Evolutionary conservation across 2,888 invertebrate genomes (phyloP).

Genomic region (Cecidostiba fungosa): DNA sequence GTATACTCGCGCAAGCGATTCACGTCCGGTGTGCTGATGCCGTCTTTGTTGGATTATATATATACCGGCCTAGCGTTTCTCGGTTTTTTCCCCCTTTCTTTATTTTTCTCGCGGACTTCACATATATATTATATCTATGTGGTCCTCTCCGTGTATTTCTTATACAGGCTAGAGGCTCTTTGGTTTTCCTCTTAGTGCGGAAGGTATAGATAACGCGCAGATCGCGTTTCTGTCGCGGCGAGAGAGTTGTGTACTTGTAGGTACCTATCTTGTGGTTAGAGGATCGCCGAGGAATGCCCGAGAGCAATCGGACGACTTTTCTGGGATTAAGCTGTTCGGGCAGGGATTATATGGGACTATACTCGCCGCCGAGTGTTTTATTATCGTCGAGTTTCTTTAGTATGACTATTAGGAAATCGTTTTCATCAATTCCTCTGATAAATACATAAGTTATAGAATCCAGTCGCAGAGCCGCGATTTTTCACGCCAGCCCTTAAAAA

Average conservation of each 20-base stretch:
- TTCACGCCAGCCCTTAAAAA: not conserved
- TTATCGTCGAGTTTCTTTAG: not conserved
- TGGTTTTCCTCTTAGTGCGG: not conserved
- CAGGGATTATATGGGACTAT: not conserved
- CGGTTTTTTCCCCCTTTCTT: not conserved
- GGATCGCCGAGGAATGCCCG: not conserved
- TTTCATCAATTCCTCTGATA: no score
- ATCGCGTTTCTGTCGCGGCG: not conserved
- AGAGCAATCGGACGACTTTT: not conserved
- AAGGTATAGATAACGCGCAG: constrained; percentile 4
- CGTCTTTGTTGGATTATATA: constrained; percentile 27
- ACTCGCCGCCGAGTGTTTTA: not conserved
- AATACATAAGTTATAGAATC: not conserved
- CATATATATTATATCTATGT: no score
- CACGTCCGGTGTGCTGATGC: constrained; percentile 26
- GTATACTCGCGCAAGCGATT: constrained; percentile 20
- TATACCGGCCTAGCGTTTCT: not conserved
- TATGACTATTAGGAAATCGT: not conserved
- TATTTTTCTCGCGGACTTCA: not conserved
- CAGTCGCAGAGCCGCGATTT: constrained; percentile 10
- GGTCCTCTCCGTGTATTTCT: not conserved
- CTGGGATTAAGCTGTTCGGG: not conserved
- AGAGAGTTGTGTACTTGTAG: not conserved
- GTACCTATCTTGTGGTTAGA: not conserved
- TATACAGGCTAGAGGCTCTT: not conserved